Evolutionary conservation across 2,888 invertebrate species (phyloP).

Genomic region (Sclerodermus sp.): DNA sequence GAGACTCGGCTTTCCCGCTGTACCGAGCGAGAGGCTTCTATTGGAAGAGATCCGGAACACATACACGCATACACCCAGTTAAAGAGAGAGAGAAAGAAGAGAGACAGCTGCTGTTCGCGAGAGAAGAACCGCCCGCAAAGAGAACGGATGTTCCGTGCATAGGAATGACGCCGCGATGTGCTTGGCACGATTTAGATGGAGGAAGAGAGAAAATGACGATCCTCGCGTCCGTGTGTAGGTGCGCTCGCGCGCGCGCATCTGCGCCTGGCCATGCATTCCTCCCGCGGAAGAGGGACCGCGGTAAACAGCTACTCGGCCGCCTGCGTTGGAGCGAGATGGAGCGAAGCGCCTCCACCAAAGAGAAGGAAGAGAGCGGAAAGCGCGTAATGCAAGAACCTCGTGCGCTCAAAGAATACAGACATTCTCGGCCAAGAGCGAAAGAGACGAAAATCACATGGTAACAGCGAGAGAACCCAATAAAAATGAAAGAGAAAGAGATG

Average conservation of each 20-base stretch:
- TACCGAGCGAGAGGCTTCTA: slow-evolving; percentile 2
- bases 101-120: slow-evolving; percentile 9
- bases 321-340: not conserved
- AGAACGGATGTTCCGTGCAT: slow-evolving; percentile 6
- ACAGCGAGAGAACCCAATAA: not conserved
- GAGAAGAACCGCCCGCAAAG: slow-evolving; percentile 2
- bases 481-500: not conserved
- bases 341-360: not conserved
- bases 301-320: not conserved
- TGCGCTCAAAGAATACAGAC: not conserved
- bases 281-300: not conserved
- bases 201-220: not conserved
- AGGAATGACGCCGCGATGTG: slow-evolving; percentile 4
- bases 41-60: too few relatives aligned
- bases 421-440: not conserved
- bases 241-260: not conserved
- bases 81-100: slow-evolving; percentile 1
- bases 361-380: not conserved
- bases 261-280: not conserved
- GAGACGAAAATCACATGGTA: not conserved
- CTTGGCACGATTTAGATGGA: slow-evolving; percentile 5
- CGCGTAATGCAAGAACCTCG: not conserved
- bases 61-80: too few relatives aligned
- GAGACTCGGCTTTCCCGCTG: slow-evolving; percentile 24
- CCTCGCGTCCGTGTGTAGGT: not conserved